Evolutionary conservation across 2,113 vertebrate species (phyloP).

Genomic region (Ivindomyrus marchei): DNA sequence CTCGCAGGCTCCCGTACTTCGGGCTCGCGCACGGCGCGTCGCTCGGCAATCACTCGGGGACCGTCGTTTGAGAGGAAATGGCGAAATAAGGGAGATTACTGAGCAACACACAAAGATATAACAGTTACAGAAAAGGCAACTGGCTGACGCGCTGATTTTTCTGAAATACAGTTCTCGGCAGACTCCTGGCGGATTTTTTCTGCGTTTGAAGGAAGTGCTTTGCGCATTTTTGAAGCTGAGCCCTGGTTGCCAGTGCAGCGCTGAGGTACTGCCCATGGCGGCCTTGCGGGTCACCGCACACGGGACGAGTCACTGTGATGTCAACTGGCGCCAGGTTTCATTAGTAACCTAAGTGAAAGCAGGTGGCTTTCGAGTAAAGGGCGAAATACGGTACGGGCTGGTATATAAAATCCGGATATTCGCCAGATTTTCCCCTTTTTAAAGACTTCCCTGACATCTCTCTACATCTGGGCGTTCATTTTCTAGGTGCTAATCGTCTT

Average conservation of each 20-base stretch:
- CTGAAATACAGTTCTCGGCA: not conserved
- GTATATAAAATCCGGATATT: not conserved
- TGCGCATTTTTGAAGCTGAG: not conserved
- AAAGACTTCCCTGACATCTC: not conserved
- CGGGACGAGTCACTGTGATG: not conserved
- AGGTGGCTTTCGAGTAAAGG: not conserved
- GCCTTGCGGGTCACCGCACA: not conserved
- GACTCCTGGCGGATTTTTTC: not conserved
- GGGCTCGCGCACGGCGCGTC: not conserved
- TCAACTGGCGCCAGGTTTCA: not conserved
- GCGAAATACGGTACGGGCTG: not conserved
- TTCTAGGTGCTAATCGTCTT: not conserved
- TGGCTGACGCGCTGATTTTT: not conserved
- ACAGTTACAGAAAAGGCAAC: not conserved
- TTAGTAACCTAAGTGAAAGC: not conserved
- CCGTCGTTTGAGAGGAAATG: not conserved
- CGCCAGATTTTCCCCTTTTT: not conserved
- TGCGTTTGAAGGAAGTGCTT: not conserved
- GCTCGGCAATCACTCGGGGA: not conserved
- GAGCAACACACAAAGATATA: not conserved
- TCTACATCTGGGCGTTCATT: not conserved
- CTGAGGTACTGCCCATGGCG: not conserved
- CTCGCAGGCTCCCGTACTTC: not conserved
- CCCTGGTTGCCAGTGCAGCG: not conserved
- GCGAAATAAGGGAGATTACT: slow-evolving; percentile 12